These are phyloP conservation scores for Furnarius figulus DNA, from an alignment of 2,113 vertebrate species.

Conservation along the genomic window DNA sequence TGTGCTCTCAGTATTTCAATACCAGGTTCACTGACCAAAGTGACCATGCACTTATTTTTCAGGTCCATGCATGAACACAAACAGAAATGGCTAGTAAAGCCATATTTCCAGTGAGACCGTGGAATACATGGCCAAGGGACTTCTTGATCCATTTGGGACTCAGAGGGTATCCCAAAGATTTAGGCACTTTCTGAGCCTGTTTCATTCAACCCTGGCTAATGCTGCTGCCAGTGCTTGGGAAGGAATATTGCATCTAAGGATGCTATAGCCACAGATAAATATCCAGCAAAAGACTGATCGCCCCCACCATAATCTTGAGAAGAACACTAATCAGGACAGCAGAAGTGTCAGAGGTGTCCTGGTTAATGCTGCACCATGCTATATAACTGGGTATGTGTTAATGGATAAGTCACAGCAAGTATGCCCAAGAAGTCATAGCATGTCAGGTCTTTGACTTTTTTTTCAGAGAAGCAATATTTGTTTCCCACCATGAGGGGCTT, in stretches of 20 bases:
- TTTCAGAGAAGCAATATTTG: not conserved
- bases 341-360: not conserved
- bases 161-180: not conserved
- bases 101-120: not conserved
- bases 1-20: not conserved
- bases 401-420: not conserved
- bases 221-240: not conserved
- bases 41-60: not conserved
- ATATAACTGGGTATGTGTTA: not conserved
- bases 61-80: not conserved
- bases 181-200: not conserved
- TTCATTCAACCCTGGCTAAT: not conserved
- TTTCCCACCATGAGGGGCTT: not conserved
- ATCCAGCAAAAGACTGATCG: not conserved
- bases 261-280: not conserved
- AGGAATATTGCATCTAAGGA: not conserved
- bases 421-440: not conserved
- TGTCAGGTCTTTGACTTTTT: not conserved
- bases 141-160: not conserved
- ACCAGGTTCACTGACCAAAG: not conserved
- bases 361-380: not conserved
- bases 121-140: not conserved
- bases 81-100: not conserved
- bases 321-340: not conserved
- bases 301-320: not conserved